Percentiles rank a stretch among this genome's conserved stretches.
Conservation (phyloP, 92 coral and sea anemone species). For the Hydrozoanthus gracilis region DNA sequence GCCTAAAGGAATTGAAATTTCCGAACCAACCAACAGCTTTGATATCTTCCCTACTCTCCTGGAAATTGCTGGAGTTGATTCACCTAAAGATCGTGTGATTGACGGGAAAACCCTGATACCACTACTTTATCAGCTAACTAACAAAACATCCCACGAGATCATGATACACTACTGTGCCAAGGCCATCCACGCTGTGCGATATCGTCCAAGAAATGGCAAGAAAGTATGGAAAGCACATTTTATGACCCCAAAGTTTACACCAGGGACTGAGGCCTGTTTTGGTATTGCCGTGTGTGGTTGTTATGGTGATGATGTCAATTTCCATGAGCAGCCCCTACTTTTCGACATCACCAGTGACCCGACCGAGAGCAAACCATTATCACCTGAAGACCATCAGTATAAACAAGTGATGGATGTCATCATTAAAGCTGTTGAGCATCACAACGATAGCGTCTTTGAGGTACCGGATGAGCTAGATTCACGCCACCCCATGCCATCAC, state of each 20-base stretch:
- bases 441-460: slow-evolving; percentile 55
- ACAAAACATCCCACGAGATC: slow-evolving; percentile 71
- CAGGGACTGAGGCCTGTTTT: slow-evolving; percentile 58
- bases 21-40: slow-evolving; percentile 81
- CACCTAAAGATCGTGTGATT: slow-evolving; percentile 73
- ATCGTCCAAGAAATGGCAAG: slow-evolving; percentile 66
- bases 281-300: slow-evolving; percentile 57
- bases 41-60: slow-evolving; percentile 80
- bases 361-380: slow-evolving; percentile 62
- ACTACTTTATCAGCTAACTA: slow-evolving; percentile 51
- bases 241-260: slow-evolving; percentile 72
- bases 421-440: slow-evolving; percentile 60
- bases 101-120: slow-evolving; percentile 86
- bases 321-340: slow-evolving; percentile 73
- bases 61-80: slow-evolving; percentile 59
- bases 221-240: slow-evolving; percentile 84
- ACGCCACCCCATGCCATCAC: slow-evolving; percentile 10
- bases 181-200: slow-evolving; percentile 84
- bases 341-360: slow-evolving; percentile 83
- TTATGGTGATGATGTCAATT: slow-evolving; percentile 51
- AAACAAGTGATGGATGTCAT: slow-evolving; percentile 57
- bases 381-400: slow-evolving; percentile 38
- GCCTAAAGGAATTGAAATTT: slow-evolving; percentile 68
- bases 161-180: slow-evolving; percentile 90
- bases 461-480: slow-evolving; percentile 73